Percentiles rank a stretch among this genome's conserved stretches.
Evolutionary conservation across 2,797 vertebrate species (phyloP).

Genomic region (Sphenodon punctatus): DNA sequence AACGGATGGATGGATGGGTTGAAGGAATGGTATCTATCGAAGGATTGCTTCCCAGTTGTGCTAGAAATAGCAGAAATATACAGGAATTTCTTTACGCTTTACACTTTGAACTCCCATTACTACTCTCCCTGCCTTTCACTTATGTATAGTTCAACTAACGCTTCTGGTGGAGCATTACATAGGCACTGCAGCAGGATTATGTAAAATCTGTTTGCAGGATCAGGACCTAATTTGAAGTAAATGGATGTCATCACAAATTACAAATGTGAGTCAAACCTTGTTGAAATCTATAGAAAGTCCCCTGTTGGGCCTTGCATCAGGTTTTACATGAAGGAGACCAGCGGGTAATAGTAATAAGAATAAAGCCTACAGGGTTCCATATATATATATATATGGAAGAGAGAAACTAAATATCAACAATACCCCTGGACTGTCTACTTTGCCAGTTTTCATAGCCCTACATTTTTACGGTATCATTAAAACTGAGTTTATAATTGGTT

Average conservation of each 20-base stretch:
- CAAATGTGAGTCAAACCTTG: neutral
- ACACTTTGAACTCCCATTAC: too few species aligned
- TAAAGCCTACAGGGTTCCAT: too few species aligned
- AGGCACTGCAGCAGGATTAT: too few species aligned
- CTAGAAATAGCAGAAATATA: neutral
- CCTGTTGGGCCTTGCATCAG: neutral
- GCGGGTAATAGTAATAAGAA: neutral
- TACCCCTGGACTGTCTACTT: neutral
- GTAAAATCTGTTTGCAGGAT: neutral
- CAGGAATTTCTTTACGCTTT: too few species aligned
- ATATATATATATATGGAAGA: too few species aligned
- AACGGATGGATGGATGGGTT: too few species aligned
- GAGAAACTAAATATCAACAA: neutral
- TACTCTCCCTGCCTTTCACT: too few species aligned
- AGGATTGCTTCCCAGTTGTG: neutral
- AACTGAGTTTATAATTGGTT: neutral
- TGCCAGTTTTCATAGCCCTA: neutral
- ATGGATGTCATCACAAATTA: neutral
- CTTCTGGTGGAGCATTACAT: too few species aligned
- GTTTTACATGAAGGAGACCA: neutral
- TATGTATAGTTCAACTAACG: too few species aligned
- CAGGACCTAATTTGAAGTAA: conserved; percentile 26
- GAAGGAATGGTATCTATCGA: too few species aligned
- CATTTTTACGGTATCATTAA: neutral
- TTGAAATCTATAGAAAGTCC: neutral